A percentile compares a stretch with the other conserved stretches of the same genome.
Evolutionary conservation across 1,140 invertebrate species (phyloP).

Genomic region (Drosophila triauraria): DNA sequence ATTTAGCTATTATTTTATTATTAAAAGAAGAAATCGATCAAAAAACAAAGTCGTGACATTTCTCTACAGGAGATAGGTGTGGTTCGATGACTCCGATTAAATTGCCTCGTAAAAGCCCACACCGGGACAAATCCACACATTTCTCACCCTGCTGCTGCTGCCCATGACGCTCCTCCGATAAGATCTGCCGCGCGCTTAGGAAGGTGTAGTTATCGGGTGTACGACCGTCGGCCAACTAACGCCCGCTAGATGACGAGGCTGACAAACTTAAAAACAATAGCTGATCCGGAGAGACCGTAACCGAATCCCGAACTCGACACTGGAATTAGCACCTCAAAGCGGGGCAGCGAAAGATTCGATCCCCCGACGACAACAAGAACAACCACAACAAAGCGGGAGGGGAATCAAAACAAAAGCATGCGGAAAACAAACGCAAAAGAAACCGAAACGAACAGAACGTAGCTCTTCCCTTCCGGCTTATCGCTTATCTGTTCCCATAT

Average conservation of each 20-base stretch:
- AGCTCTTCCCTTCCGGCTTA: not conserved
- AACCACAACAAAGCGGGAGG: not conserved
- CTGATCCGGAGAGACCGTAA: conserved; percentile 22
- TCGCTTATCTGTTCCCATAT: conserved; percentile 12
- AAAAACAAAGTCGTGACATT: no score
- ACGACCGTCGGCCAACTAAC: conserved; percentile 7
- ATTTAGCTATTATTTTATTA: no score
- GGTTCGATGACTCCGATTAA: conserved; percentile 5
- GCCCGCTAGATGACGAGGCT: not conserved
- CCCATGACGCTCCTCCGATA: conserved; percentile 5
- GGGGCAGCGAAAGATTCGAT: not conserved
- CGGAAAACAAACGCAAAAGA: conserved; percentile 15
- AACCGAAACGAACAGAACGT: not conserved
- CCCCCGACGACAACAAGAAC: not conserved
- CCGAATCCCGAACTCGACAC: conserved; percentile 14
- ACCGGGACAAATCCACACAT: no score
- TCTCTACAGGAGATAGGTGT: no score
- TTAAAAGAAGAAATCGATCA: no score
- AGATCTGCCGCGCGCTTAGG: not conserved
- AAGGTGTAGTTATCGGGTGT: conserved; percentile 7
- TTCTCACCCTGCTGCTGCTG: conserved; percentile 1
- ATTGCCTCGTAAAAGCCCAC: not conserved
- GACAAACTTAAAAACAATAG: not conserved
- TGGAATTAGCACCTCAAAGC: conserved; percentile 42
- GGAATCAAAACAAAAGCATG: conserved; percentile 18